These are phyloP conservation scores for Zeuzera pyrina DNA, from an alignment of 2,888 invertebrate genomes.

Conservation along the genomic window DNA sequence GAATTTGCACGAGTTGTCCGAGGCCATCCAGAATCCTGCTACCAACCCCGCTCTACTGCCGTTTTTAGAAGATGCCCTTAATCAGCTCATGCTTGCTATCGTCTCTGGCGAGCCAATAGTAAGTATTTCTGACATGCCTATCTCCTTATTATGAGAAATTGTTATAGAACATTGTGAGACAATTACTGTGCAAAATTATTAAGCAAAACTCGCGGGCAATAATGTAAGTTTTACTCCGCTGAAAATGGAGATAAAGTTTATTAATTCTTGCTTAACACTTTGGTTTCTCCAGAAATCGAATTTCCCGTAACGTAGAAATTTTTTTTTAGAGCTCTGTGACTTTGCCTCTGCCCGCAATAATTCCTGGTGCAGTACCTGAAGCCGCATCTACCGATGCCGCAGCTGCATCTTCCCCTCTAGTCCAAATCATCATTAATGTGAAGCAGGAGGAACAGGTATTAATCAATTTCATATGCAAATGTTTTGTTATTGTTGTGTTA, in stretches of 20 bases:
- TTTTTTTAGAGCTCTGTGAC: no score
- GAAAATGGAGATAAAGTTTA: no score
- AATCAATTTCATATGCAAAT: no score
- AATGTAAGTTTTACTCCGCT: neutral
- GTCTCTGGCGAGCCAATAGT: conserved; percentile 30
- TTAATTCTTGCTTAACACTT: no score
- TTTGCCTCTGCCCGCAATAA: neutral
- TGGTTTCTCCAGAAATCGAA: no score
- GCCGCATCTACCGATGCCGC: conserved; percentile 15
- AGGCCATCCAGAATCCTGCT: conserved; percentile 25
- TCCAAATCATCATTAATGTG: conserved; percentile 38
- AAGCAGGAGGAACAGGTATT: conserved; percentile 16
- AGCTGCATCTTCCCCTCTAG: conserved; percentile 31
- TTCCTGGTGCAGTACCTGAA: neutral
- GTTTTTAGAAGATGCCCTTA: conserved; percentile 33
- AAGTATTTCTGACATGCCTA: conserved; percentile 13
- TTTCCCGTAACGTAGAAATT: no score
- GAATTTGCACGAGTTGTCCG: conserved; percentile 32
- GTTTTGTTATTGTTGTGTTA: neutral
- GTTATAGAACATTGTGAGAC: neutral
- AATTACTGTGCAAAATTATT: neutral
- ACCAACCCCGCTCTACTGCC: conserved; percentile 25
- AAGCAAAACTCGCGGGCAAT: no score
- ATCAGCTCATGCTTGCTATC: conserved; percentile 30
- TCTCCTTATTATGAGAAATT: neutral